These are phyloP conservation scores for Rhabdornis inornatus DNA, from an alignment of 2,113 vertebrate species.

Conservation along the genomic window DNA sequence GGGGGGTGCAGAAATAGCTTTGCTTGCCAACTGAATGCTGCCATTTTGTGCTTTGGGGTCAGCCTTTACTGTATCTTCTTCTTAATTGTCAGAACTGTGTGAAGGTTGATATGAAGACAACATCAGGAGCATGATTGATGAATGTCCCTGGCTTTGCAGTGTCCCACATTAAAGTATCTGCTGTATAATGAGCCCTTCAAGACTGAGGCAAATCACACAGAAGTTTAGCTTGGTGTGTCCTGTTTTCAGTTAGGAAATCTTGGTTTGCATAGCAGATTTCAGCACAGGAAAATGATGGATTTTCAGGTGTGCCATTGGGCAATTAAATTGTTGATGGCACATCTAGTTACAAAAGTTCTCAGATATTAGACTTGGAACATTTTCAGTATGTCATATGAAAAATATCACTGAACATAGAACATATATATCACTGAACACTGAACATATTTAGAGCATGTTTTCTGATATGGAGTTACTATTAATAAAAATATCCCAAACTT, in stretches of 20 bases:
- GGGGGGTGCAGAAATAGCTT: background rate
- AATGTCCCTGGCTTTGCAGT: background rate
- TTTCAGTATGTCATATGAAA: background rate
- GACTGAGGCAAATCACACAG: background rate
- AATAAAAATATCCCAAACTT: background rate
- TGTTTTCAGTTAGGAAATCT: background rate
- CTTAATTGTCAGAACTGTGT: background rate
- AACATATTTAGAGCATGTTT: background rate
- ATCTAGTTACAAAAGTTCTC: background rate
- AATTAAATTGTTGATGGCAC: background rate
- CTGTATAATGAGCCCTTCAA: background rate
- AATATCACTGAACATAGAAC: background rate
- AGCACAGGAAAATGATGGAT: background rate
- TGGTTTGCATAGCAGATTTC: background rate
- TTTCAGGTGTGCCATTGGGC: background rate
- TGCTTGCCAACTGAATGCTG: background rate
- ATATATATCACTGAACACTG: background rate
- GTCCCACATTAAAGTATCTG: background rate
- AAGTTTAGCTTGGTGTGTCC: background rate
- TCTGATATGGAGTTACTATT: background rate
- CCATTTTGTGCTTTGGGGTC: background rate
- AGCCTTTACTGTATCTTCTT: background rate
- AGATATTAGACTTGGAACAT: background rate
- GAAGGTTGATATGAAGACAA: background rate
- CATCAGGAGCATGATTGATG: rapidly evolving